Evolutionary conservation across 64 coral and sea anemone genomes (phyloP).

Genomic region (Pocillopora damicornis): DNA sequence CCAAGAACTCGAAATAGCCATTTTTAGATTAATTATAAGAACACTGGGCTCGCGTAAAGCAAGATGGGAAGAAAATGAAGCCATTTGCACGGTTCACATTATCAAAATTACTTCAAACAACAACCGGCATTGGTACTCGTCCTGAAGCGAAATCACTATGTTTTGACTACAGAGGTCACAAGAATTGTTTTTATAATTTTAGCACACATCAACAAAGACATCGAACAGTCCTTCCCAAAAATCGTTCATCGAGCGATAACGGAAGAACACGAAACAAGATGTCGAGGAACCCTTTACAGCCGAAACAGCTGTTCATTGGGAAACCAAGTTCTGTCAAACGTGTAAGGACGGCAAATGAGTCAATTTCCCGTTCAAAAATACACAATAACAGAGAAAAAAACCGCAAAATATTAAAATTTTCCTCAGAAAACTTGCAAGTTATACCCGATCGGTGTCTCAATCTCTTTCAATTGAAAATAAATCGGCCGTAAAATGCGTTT

Average conservation of each 20-base stretch:
- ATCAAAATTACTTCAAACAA: no score
- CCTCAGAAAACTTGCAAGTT: background rate
- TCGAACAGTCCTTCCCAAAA: background rate
- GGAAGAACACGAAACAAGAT: no score
- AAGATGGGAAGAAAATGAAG: no score
- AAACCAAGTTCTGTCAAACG: background rate
- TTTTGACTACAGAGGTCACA: background rate
- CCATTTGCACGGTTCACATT: no score
- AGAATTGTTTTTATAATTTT: background rate
- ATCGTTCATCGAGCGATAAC: background rate
- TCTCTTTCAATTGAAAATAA: background rate
- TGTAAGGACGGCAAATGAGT: no score
- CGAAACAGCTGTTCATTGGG: background rate
- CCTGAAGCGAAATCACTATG: background rate
- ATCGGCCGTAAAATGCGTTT: background rate
- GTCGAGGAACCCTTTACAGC: background rate
- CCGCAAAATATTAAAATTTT: background rate
- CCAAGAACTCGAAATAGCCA: no score
- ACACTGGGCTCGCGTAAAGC: no score
- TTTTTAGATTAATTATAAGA: no score
- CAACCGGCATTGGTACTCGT: background rate
- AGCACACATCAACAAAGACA: background rate
- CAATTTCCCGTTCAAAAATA: background rate
- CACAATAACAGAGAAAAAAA: background rate
- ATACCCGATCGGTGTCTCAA: background rate